Evolutionary conservation across 1,140 invertebrate species (phyloP), one percentile per base, ranked within the genome.

Genomic region (Macrosteles quadrilineatus): DNA sequence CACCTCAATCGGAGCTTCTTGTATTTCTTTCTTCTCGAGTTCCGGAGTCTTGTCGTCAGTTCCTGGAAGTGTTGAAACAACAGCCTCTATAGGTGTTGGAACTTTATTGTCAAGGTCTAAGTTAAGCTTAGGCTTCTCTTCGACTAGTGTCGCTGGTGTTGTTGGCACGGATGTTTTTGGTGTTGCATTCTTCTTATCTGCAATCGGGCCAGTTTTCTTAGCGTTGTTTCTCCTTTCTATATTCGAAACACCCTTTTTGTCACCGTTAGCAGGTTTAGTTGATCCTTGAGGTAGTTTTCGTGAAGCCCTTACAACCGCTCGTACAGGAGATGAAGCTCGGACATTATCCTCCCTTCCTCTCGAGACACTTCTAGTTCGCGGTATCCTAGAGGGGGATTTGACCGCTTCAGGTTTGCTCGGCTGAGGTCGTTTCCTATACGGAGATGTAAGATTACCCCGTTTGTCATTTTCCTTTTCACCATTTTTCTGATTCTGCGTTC

Each of bases 41-140:
- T 47, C 69, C 19, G 62, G 50, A 21, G 53, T 36, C 36, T 43
- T 67, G 29, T 67, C 27, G n/a, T 67, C 50, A 19, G 70, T 14
- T 25, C 23, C 55, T 11, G 4, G 12, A 6, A 59, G 9, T 14
- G 55, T 59, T 23, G 55, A 59, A 3, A 59, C 55, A 14, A 59
- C 23, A 27, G 55, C 55, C 12, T 59, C 55, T 6, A 59, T 23
- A 27, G 55, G 55, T 27, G 55, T 2, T 21, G 55, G 55, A 6
- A 59, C n/a, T 27, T 27, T 29, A 59, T 25, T 2, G 6, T 59
- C 55, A 29, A 29, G 21, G 4, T 59, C 55, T 9, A 59, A 59
- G 55, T 59, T 29, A 12, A 30, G 25, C 6, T 25, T 59, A 6
- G 21, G 6, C 27, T 21, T 14, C 27, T 59, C 55, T n/a, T 59